Evolutionary conservation across 2,797 vertebrate species (phyloP).

Genomic region (Sternarchorhynchus goeldii): DNA sequence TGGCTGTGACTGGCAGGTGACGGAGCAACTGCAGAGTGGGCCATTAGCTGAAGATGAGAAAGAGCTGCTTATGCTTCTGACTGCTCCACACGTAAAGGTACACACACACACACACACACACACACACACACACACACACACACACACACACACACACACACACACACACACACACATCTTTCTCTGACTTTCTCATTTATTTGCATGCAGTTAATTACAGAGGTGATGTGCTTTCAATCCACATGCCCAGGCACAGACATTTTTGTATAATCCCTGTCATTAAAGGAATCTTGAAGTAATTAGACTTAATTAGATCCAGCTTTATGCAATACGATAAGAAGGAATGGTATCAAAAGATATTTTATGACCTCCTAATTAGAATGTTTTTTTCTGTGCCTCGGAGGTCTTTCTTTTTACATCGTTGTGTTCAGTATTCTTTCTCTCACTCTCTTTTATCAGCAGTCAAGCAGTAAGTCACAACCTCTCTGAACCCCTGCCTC

Average conservation of each 20-base stretch:
- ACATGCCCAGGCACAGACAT: constrained; percentile 35
- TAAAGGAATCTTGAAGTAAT: constrained; percentile 40
- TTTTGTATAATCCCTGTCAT: constrained; percentile 50
- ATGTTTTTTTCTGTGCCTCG: not conserved
- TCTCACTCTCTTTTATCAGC: constrained; percentile 12
- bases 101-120: constrained; percentile 19
- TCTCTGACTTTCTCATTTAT: not conserved
- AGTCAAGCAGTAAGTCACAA: constrained; percentile 5
- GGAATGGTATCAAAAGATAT: constrained; percentile 27
- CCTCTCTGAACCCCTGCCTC: constrained; percentile 1
- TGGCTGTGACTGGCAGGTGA: constrained; percentile 73
- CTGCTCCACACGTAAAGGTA: constrained; percentile 91
- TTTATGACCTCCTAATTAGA: constrained; percentile 22
- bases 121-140: constrained; percentile 27
- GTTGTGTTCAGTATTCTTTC: not conserved
- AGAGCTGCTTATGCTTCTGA: constrained; percentile 87
- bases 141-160: not conserved
- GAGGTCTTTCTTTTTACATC: not conserved
- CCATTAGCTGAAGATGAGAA: constrained; percentile 81
- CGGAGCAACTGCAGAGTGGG: constrained; percentile 87
- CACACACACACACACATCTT: not conserved
- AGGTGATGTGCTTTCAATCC: not conserved
- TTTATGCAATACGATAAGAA: constrained; percentile 43
- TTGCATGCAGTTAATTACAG: not conserved
- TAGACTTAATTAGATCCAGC: constrained; percentile 46